Evolutionary conservation across 2,888 invertebrate species (phyloP), one percentile per base, ranked within the genome.

Genomic region (Cybosia mesomella): DNA sequence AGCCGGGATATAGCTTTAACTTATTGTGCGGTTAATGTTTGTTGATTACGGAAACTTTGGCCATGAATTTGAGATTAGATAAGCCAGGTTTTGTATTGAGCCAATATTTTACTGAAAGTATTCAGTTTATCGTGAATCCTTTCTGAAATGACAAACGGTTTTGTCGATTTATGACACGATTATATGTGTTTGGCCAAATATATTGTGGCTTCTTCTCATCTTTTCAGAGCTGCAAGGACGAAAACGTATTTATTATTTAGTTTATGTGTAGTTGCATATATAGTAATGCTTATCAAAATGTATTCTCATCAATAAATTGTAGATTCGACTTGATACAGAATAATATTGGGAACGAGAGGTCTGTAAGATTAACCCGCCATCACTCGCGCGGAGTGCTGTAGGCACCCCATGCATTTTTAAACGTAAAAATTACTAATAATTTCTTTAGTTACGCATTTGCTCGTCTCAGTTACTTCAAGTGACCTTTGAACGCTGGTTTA

Each of bases 21-120:
- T 76, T 72, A 76, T 66, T 61, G 24, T 24, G 58, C 63, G 55
- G 39, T 72, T 66, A 39, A 65, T 67, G 53, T 66, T 70, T 74
- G 70, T 61, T 74, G 60, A 70, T 74, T 74, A 60, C n/a, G 18
- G 49, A 21, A 65, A 65, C 32, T 66, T 59, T 22, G 36, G 18
- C n/a, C 22, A 58, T 66, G 18, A 66, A 66, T 54, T 49, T 22
- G 32, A 36, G 22, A 8, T 59, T 15, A 34, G 53, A 36, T 58
- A 53, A 34, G 28, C 43, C 18, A 43, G 43, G 28, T 28, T 21
- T 32, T 49, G 36, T 24, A 28, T 15, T n/a, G 24, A 62, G 0
- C 18, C n/a, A 13, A 53, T 62, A 53, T 32, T 53, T 53, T 21
- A 49, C 5, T 18, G 49, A 13, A 53, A 0, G 49, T 36, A 36